Base-by-base conservation (phyloP, 2,113 vertebrate species). In the Protobothrops mucrosquamatus region DNA sequence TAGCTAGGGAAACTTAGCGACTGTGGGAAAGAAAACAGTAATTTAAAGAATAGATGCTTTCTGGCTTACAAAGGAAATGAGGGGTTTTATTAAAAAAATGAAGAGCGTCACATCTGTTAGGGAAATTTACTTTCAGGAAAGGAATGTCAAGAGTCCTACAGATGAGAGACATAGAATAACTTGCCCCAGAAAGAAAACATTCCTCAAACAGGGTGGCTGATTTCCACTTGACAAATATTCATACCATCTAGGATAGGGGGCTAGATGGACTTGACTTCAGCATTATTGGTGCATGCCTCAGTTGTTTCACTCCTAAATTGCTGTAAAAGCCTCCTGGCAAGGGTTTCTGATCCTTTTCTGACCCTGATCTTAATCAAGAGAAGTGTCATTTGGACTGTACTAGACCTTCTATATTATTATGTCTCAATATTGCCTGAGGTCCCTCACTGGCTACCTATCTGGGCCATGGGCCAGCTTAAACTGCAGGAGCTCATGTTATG, bases 1-100 rank as follows among this genome's bases (percentile, higher is more conserved):
- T 74, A 34, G 64, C 34, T 22, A 43, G 74, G 34, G 20, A 81
- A 81, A 81, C 34, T 81, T 43, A 81, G 39, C 20, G 0, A 43
- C 74, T 8, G 74, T 81, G 74, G 34, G 74, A 22, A 81, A 81
- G 15, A 81, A 81, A 81, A 81, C 74, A 81, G 74, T 81, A 8
- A 81, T 81, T 81, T 43, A 81, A 81, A 81, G 3, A 81, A 43
- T 22, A 81, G 8, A 43, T 92, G 81, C 87, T 93, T 96, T 91
- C 52, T 94, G 93, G 88, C 11, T 95, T 97, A 85, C 87, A 94
- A 95, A 96, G 88, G 39, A 15, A 93, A 64, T 0, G 22, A 93
- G 96, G 91, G 85, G 69, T 90, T 95, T 97, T 96, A 59, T 95
- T 7, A 10, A 39, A 74, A 81, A 92, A 9, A 29, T 93, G 94